phyloP scores from a whole-genome alignment of 2,797 vertebrate genomes.

The Sarcophilus harrisii region DNA sequence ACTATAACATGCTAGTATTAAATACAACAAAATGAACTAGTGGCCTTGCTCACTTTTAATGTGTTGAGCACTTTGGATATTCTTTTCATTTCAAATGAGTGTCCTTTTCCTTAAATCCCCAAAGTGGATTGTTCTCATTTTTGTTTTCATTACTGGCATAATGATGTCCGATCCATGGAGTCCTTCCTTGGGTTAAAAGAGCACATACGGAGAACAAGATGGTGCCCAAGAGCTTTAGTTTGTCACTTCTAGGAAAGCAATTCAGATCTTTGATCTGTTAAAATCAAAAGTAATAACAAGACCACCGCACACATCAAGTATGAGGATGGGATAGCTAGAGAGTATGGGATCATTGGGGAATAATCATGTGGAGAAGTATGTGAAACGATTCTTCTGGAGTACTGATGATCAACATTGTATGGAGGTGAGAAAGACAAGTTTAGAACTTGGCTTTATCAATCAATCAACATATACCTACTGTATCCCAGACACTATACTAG shows the following conservation, averaged over 20 bases:
- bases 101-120: slow-evolving; percentile 42
- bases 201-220: slow-evolving; percentile 39
- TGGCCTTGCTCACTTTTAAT: slow-evolving; percentile 61
- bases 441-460: not conserved
- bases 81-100: slow-evolving; percentile 67
- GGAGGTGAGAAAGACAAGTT: not conserved
- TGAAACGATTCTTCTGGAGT: slow-evolving; percentile 29
- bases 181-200: slow-evolving; percentile 47
- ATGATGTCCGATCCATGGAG: slow-evolving; percentile 22
- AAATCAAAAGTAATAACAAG: slow-evolving; percentile 58
- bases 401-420: not conserved
- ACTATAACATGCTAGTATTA: slow-evolving; percentile 52
- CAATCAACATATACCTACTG: not conserved
- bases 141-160: slow-evolving; percentile 55
- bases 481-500: not conserved
- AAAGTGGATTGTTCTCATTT: not conserved
- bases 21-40: slow-evolving; percentile 28
- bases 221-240: slow-evolving; percentile 52
- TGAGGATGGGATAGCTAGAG: slow-evolving; percentile 12
- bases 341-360: slow-evolving; percentile 45
- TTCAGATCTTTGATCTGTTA: slow-evolving; percentile 58
- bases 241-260: slow-evolving; percentile 37
- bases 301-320: not conserved
- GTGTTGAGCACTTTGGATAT: slow-evolving; percentile 57
- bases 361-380: slow-evolving; percentile 51